A percentile compares a stretch with the other conserved stretches of the same genome.
These are phyloP conservation scores for Ellobium chinense DNA, from an alignment of 2,888 invertebrate species.

Conservation along the genomic window DNA sequence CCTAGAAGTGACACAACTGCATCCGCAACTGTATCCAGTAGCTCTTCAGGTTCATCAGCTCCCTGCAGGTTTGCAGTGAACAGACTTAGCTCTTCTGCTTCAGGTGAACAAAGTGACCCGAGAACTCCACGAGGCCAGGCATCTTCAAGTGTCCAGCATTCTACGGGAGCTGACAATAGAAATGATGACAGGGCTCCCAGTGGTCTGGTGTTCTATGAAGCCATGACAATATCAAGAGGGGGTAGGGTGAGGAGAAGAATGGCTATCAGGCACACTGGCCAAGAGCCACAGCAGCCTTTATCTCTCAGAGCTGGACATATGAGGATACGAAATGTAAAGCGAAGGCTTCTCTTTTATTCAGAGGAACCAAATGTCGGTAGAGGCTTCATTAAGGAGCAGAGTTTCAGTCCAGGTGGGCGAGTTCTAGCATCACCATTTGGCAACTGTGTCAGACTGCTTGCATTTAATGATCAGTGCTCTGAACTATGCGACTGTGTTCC, in stretches of 20 bases:
- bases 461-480: constrained; percentile 87
- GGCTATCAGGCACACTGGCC: background rate
- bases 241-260: background rate
- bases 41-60: background rate
- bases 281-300: background rate
- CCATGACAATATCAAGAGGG: background rate
- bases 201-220: constrained; percentile 7
- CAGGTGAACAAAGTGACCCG: background rate
- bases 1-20: background rate
- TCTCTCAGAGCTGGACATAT: background rate
- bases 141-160: background rate
- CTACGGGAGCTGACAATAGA: background rate
- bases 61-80: too few species aligned
- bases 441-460: constrained; percentile 90
- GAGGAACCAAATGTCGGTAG: constrained; percentile 93
- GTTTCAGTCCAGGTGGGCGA: constrained; percentile 93
- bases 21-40: background rate
- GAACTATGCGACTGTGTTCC: constrained; percentile 88
- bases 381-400: constrained; percentile 95
- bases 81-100: background rate
- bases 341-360: constrained; percentile 89
- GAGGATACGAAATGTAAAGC: constrained; percentile 82
- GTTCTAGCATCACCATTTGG: constrained; percentile 94
- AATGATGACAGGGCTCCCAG: constrained; percentile 6
- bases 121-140: background rate